Conservation (phyloP, 2,113 vertebrate genomes). For the Carassius gibelio region DNA sequence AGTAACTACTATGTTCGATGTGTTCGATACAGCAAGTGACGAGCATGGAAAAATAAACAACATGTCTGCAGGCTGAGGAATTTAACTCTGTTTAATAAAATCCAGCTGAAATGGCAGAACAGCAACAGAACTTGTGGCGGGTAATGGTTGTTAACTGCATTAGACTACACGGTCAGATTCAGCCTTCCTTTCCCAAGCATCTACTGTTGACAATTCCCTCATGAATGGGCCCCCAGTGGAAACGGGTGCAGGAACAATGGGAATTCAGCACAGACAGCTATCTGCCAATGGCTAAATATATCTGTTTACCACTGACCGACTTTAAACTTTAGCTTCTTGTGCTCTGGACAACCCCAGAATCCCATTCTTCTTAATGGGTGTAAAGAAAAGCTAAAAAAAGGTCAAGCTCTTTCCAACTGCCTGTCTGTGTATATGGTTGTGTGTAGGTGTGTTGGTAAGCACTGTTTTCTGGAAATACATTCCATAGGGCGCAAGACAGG, state of each 20-base stretch:
- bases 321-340: constrained; percentile 2
- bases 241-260: constrained; percentile 31
- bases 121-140: constrained; percentile 41
- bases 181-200: constrained; percentile 4
- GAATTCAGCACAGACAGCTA: constrained; percentile 23
- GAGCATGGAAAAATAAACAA: constrained; percentile 62
- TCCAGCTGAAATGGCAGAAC: constrained; percentile 48
- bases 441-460: constrained; percentile 14
- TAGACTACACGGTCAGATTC: constrained; percentile 51
- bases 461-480: constrained; percentile 15
- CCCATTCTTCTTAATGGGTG: background rate
- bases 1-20: too few relatives aligned
- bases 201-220: background rate
- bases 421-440: background rate
- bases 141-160: constrained; percentile 60
- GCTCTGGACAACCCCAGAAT: background rate
- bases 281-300: constrained; percentile 28
- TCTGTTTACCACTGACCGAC: background rate
- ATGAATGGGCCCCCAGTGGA: background rate
- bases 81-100: constrained; percentile 54
- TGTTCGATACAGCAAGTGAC: background rate
- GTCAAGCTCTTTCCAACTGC: background rate
- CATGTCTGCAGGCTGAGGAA: constrained; percentile 60
- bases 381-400: constrained; percentile 10
- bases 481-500: background rate